Conservation (phyloP, 2,888 invertebrate genomes). For the Neoascia interrupta region DNA sequence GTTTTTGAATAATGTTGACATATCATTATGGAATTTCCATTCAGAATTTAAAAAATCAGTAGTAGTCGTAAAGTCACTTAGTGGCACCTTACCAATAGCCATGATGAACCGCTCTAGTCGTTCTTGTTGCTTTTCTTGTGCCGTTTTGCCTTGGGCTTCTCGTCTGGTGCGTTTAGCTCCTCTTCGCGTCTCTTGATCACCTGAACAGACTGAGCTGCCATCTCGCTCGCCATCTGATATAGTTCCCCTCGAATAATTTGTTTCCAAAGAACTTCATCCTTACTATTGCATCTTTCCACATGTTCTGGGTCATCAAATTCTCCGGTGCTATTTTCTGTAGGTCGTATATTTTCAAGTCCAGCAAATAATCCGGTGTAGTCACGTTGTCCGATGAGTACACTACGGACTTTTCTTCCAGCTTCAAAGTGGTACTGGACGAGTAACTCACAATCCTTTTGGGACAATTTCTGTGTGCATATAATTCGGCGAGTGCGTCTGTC, state of each 20-base stretch:
- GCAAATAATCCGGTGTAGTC: constrained; percentile 11
- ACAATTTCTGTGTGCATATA: neutral
- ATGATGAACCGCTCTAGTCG: constrained; percentile 8
- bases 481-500: neutral
- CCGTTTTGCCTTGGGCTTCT: constrained; percentile 1
- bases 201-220: neutral
- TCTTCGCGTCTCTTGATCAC: neutral
- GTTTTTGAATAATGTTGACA: neutral
- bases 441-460: neutral
- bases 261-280: constrained; percentile 9
- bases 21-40: constrained; percentile 1
- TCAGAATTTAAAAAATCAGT: neutral
- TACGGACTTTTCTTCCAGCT: constrained; percentile 8
- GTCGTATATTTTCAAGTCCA: constrained; percentile 15
- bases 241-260: neutral
- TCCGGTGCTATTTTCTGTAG: constrained; percentile 7
- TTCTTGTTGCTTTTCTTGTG: neutral
- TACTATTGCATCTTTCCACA: constrained; percentile 7
- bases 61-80: neutral
- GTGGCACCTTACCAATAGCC: neutral
- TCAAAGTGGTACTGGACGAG: constrained; percentile 9
- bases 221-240: neutral
- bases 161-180: neutral
- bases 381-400: constrained; percentile 2
- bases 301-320: constrained; percentile 6